Evolutionary conservation across 2,888 invertebrate species (phyloP), one percentile per base, ranked within the genome.

Genomic region (Pseudanteris insignis): DNA sequence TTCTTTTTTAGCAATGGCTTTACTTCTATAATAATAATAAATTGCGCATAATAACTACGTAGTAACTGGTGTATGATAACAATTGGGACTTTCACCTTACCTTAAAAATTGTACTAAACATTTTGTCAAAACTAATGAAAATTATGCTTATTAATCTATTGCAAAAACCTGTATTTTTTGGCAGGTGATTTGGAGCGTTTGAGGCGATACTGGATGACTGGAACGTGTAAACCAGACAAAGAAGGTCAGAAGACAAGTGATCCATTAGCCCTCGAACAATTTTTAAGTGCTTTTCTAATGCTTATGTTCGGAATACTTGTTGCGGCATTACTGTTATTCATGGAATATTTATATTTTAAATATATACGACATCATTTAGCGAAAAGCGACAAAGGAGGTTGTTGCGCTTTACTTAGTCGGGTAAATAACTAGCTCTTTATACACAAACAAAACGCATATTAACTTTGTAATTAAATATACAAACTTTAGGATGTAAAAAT

Each of bases 131-230:
- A n/a, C n/a, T n/a, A n/a, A n/a, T n/a, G n/a, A n/a, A n/a, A n/a
- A n/a, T n/a, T n/a, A n/a, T n/a, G n/a, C n/a, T n/a, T n/a, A 9
- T 21, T 24, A 6, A 11, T 13, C 4, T 41, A 9, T 18, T n/a
- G n/a, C n/a, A 21, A 21, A 7, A 5, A 21, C 21, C 21, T 21
- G 3, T 44, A 41, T 24, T 18, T 28, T 38, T 34, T 66, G 66
- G 2, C 66, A 89, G 88, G 98, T 32, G 96, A 98, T 78, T 83
- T 99, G 71, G 98, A 99, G 81, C 86, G 98, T 62, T 84, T 98
- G 68, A 87, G 97, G 71, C 89, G 94, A 75, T 94, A 92, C 79
- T 98, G 98, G 98, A 91, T 98, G 89, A 95, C 96, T 0, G 96
- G 98, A 24, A 91, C 94, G 1, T 97, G 96, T 79, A 90, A 93